Percentiles rank a stretch among this genome's conserved stretches.
These are phyloP conservation scores for Salminus brasiliensis DNA, from an alignment of 2,113 vertebrate species.

Conservation along the genomic window DNA sequence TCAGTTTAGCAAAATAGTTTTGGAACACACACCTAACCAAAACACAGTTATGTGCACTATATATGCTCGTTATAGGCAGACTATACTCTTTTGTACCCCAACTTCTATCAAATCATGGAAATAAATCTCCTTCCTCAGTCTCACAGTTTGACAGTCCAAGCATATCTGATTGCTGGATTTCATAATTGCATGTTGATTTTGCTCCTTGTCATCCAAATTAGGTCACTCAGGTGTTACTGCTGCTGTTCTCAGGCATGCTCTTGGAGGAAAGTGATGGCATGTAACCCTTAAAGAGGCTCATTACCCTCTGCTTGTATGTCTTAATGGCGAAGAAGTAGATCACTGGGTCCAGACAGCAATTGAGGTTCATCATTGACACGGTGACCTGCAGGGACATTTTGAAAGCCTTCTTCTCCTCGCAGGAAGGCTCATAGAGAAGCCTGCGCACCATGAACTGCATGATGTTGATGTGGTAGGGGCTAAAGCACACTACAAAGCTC, in stretches of 20 bases:
- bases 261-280: conserved; percentile 69
- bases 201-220: not conserved
- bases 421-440: conserved; percentile 66
- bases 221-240: conserved; percentile 75
- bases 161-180: not conserved
- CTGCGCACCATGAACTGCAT: conserved; percentile 80
- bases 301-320: conserved; percentile 80
- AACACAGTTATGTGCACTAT: not conserved
- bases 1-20: not conserved
- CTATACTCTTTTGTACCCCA: not conserved
- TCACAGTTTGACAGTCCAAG: not conserved
- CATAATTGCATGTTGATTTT: not conserved
- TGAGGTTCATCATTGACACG: conserved; percentile 83
- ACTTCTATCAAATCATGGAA: not conserved
- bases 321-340: conserved; percentile 89
- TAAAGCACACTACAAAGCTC: conserved; percentile 78
- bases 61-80: not conserved
- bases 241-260: conserved; percentile 75
- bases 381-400: conserved; percentile 81
- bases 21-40: not conserved
- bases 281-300: conserved; percentile 76
- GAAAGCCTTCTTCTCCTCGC: conserved; percentile 75
- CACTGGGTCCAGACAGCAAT: conserved; percentile 83
- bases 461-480: conserved; percentile 82
- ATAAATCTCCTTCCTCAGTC: not conserved